phyloP scores from a whole-genome alignment of 2,113 vertebrate species.

The Scomber scombrus region DNA sequence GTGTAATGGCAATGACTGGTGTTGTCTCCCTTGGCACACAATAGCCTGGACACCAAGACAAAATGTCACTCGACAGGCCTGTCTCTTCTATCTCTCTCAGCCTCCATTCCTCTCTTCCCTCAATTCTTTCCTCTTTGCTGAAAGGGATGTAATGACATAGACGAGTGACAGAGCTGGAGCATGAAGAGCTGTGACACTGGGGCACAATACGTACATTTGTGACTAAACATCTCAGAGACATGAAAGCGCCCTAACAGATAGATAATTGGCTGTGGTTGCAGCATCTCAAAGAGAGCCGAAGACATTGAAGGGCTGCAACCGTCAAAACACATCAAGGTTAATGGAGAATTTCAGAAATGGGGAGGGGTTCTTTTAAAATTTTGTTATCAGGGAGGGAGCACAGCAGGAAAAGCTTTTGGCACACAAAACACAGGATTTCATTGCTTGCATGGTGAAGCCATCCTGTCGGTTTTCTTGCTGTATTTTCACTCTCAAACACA shows the following conservation, averaged over 20 bases:
- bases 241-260: conserved; percentile 48
- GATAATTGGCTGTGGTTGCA: conserved; percentile 58
- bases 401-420: conserved; percentile 19
- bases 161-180: conserved; percentile 47
- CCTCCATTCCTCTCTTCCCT: not conserved
- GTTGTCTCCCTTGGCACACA: conserved; percentile 66
- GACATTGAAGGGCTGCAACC: conserved; percentile 52
- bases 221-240: conserved; percentile 61
- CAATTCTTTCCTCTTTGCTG: conserved; percentile 42
- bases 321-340: conserved; percentile 67
- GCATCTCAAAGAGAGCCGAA: conserved; percentile 39
- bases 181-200: conserved; percentile 59
- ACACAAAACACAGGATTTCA: conserved; percentile 9
- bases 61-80: conserved; percentile 69
- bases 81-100: conserved; percentile 42
- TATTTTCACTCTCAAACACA: not conserved
- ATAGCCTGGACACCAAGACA: conserved; percentile 55
- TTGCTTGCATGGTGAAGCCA: not conserved
- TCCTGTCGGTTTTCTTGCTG: not conserved
- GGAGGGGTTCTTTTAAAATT: conserved; percentile 21
- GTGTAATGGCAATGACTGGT: conserved; percentile 61
- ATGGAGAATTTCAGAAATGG: conserved; percentile 52
- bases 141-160: conserved; percentile 60
- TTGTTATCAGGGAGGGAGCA: not conserved
- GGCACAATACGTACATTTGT: conserved; percentile 54